Conservation (phyloP, 1,140 invertebrate species). For the Maniola jurtina region DNA sequence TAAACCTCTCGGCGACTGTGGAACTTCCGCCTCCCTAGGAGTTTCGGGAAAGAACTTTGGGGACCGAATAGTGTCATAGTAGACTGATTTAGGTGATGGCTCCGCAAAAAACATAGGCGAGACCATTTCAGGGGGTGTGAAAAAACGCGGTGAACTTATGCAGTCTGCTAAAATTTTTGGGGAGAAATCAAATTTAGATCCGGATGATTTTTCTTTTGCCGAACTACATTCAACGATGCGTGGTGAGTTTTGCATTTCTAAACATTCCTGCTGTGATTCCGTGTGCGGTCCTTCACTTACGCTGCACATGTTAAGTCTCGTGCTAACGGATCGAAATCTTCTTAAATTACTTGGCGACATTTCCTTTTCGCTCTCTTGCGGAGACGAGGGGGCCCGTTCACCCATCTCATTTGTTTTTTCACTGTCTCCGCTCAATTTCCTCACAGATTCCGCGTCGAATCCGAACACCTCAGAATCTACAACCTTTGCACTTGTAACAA, state of each 20-base stretch:
- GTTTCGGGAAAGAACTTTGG: conserved; percentile 71
- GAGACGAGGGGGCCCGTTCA: conserved; percentile 40
- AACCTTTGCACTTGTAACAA: conserved; percentile 52
- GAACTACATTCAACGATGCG: conserved; percentile 63
- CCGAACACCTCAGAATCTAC: conserved; percentile 60
- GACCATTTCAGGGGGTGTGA: conserved; percentile 66
- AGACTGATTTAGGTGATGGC: conserved; percentile 67
- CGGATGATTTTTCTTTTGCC: conserved; percentile 65
- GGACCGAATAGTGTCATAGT: conserved; percentile 67
- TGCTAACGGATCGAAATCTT: conserved; percentile 68
- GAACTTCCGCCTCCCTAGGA: conserved; percentile 56
- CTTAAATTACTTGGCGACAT: conserved; percentile 61
- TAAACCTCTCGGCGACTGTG: conserved; percentile 64
- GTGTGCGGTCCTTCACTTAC: conserved; percentile 54
- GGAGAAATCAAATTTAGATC: conserved; percentile 71
- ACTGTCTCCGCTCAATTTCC: conserved; percentile 47
- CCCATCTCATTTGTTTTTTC: conserved; percentile 42
- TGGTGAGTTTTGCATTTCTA: conserved; percentile 72
- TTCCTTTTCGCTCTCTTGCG: conserved; percentile 47
- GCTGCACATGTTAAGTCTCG: conserved; percentile 68
- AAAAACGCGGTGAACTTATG: conserved; percentile 65
- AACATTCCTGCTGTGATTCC: conserved; percentile 55
- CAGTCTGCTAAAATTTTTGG: conserved; percentile 62
- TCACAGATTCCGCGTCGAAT: conserved; percentile 55
- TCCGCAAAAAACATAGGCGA: conserved; percentile 73